Base-by-base conservation (phyloP, 2,888 invertebrate species). In the Exocentrus adspersus region DNA sequence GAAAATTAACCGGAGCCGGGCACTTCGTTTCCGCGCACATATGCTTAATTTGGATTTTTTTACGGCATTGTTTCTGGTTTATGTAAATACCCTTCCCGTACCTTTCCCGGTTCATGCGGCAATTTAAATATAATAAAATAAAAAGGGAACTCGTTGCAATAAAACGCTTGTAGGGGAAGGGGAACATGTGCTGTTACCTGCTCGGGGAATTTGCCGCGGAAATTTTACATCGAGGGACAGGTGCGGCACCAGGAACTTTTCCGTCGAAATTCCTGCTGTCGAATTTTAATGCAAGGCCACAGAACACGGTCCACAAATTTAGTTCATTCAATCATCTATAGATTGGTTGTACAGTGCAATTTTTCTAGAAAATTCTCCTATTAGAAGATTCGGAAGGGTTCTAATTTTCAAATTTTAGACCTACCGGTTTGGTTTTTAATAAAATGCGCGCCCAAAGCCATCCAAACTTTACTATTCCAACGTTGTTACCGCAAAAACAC, bases 121-220 rank as follows among this genome's bases (percentile, higher is more conserved):
- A 41, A 48, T 42, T 54, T 51, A 54, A 56, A 56, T 46, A 51
- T 51, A 51, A 51, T 16, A 48, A 48, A 48, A 32, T 46, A 50
- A 61, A 51, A 32, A 30, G 19, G 19, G 12, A 19, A 0, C 19
- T 2, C 17, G 32, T 19, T 51, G 17, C 46, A 54, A 62, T 50
- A 56, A 56, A 62, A 56, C 41, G 50, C 6, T n/a, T 19, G 51
- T 51, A 10, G 32, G 45, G 32, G 42, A 50, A 43, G 48, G 56
- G 37, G 48, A 59, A 53, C 59, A 59, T 63, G 59, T 65, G 65
- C 59, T 70, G 65, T 60, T 70, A 72, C 72, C 69, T 70, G 70
- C 64, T 62, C 64, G 57, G 71, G 69, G 70, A 71, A 72, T 71
- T 70, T 65, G 65, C 72, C 71, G 69, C 69, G 71, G 69, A 67